Evolutionary conservation across 2,888 invertebrate genomes (phyloP).

Genomic region (Melolontha melolontha): DNA sequence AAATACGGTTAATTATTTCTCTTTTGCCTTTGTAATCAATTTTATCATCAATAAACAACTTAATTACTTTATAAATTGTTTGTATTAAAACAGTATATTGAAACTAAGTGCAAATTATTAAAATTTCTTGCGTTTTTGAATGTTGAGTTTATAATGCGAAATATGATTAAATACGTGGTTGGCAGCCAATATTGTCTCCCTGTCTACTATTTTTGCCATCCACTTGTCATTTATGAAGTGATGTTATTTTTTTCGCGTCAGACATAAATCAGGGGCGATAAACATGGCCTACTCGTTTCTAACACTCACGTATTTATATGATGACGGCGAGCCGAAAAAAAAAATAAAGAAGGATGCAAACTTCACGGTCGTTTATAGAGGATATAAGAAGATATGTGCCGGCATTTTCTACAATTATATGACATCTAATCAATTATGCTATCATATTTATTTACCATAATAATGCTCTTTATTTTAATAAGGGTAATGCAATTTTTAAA

Average conservation of each 20-base stretch:
- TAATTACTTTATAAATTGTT: too few relatives aligned
- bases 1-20: too few relatives aligned
- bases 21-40: too few relatives aligned
- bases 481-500: neutral
- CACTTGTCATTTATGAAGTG: constrained; percentile 36
- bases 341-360: constrained; percentile 2
- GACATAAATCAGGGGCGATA: constrained; percentile 27
- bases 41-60: too few relatives aligned
- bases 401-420: too few relatives aligned
- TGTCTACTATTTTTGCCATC: constrained; percentile 20
- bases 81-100: too few relatives aligned
- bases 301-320: constrained; percentile 4
- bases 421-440: too few relatives aligned
- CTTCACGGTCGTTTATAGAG: neutral
- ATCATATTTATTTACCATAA: neutral
- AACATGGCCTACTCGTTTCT: constrained; percentile 1
- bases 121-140: too few relatives aligned
- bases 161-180: too few relatives aligned
- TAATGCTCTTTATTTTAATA: neutral
- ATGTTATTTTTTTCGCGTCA: constrained; percentile 29
- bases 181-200: neutral
- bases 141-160: too few relatives aligned
- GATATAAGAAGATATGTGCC: neutral
- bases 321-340: neutral
- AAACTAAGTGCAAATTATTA: too few relatives aligned